phyloP scores from a whole-genome alignment of 2,888 invertebrate genomes.

The Hofmannophila pseudospretella region DNA sequence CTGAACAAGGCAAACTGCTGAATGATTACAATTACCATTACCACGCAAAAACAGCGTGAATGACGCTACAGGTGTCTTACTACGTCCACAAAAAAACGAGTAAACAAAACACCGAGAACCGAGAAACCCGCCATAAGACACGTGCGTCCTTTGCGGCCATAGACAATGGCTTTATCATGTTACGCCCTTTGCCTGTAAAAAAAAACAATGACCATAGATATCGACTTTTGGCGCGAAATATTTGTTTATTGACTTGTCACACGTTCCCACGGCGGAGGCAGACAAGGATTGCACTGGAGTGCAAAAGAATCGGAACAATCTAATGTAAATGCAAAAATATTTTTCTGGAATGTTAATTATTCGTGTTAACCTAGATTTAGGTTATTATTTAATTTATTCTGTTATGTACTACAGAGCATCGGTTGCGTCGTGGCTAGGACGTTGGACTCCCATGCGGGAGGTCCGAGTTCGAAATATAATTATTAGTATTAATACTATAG shows the following conservation, averaged over 20 bases:
- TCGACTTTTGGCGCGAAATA: slow-evolving; percentile 41
- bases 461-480: too few species aligned
- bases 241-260: slow-evolving; percentile 36
- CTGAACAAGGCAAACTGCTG: slow-evolving; percentile 36
- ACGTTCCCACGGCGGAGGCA: slow-evolving; percentile 42
- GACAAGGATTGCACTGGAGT: background rate
- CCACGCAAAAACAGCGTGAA: slow-evolving; percentile 39
- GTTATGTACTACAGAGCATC: too few species aligned
- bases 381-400: too few species aligned
- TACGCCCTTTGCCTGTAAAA: slow-evolving; percentile 27
- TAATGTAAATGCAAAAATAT: too few species aligned
- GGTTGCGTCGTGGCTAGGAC: too few species aligned
- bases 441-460: too few species aligned
- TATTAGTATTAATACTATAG: too few species aligned
- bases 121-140: slow-evolving; percentile 63
- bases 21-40: too few species aligned
- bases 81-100: slow-evolving; percentile 36
- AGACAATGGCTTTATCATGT: slow-evolving; percentile 57
- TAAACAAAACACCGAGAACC: slow-evolving; percentile 52
- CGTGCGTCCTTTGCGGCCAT: slow-evolving; percentile 67
- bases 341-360: too few species aligned
- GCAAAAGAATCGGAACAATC: too few species aligned
- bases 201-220: slow-evolving; percentile 35
- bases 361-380: too few species aligned
- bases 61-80: slow-evolving; percentile 66